A percentile compares a stretch with the other conserved stretches of the same genome.
These are phyloP conservation scores for Circaetus cinerascens DNA, from an alignment of 2,113 vertebrate genomes.

Conservation along the genomic window DNA sequence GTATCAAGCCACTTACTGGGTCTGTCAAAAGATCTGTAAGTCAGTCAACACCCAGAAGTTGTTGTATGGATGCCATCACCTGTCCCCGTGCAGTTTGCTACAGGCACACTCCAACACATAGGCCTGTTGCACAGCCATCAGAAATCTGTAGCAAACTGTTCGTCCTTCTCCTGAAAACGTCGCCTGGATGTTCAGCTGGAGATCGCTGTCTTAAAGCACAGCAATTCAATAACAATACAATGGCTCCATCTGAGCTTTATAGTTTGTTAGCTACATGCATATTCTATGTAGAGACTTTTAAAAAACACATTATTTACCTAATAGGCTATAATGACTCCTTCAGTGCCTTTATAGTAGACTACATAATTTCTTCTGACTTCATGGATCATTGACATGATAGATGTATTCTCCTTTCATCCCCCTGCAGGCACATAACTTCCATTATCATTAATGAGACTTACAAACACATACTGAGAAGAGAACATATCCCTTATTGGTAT, in stretches of 20 bases:
- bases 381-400: conserved; percentile 63
- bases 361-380: conserved; percentile 60
- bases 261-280: conserved; percentile 12
- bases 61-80: neutral
- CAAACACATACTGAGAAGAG: conserved; percentile 55
- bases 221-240: neutral
- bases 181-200: neutral
- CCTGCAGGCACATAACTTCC: conserved; percentile 54
- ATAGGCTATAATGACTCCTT: conserved; percentile 55
- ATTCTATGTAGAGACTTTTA: conserved; percentile 18
- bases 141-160: neutral
- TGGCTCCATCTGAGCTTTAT: neutral
- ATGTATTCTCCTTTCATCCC: conserved; percentile 27
- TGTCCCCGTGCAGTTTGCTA: neutral
- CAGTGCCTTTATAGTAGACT: neutral
- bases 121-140: neutral
- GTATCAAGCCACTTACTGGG: neutral
- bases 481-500: conserved; percentile 25
- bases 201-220: neutral
- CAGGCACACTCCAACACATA: accelerated
- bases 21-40: neutral
- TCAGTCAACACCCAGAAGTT: neutral
- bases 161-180: neutral
- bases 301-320: conserved; percentile 62
- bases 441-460: conserved; percentile 56